Percentiles rank a stretch among this genome's conserved stretches.
Conservation (phyloP, 1,140 invertebrate genomes). For the Camponotus vicinus region DNA sequence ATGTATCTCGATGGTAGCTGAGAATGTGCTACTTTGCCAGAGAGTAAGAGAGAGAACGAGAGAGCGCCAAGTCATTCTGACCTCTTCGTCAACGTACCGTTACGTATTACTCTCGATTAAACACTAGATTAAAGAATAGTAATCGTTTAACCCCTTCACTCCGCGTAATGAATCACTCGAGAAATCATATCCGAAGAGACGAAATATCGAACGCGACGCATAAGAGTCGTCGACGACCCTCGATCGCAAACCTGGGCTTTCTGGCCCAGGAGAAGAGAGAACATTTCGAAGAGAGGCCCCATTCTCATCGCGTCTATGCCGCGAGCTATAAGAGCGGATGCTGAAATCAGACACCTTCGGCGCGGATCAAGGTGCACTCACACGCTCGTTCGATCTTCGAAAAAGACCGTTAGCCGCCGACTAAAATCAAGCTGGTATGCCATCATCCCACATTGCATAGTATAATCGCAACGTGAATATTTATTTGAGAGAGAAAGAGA, state of each 20-base stretch:
- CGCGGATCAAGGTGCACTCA: constrained; percentile 64
- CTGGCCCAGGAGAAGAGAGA: background rate
- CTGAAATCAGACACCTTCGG: constrained; percentile 66
- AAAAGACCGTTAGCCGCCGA: constrained; percentile 63
- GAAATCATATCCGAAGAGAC: constrained; percentile 20
- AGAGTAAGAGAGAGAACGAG: background rate
- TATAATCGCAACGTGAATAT: constrained; percentile 43
- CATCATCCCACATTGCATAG: constrained; percentile 38
- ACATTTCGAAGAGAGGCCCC: no score
- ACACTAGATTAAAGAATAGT: constrained; percentile 53
- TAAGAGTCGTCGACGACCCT: constrained; percentile 3
- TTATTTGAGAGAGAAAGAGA: constrained; percentile 10
- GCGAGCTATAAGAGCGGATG: constrained; percentile 55
- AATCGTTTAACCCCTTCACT: constrained; percentile 57
- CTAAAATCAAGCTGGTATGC: constrained; percentile 51
- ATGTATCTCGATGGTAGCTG: constrained; percentile 21
- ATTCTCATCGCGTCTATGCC: constrained; percentile 53
- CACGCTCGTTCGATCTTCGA: constrained; percentile 60
- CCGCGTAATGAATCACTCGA: constrained; percentile 45
- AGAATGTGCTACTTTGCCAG: constrained; percentile 36
- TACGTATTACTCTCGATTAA: constrained; percentile 73
- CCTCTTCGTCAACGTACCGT: constrained; percentile 79
- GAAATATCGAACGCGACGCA: constrained; percentile 27
- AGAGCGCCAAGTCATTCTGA: constrained; percentile 48
- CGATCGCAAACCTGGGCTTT: constrained; percentile 30